Percentiles rank a stretch among this genome's conserved stretches.
phyloP scores from a whole-genome alignment of 2,797 vertebrate species.

The Pangasius djambal region DNA sequence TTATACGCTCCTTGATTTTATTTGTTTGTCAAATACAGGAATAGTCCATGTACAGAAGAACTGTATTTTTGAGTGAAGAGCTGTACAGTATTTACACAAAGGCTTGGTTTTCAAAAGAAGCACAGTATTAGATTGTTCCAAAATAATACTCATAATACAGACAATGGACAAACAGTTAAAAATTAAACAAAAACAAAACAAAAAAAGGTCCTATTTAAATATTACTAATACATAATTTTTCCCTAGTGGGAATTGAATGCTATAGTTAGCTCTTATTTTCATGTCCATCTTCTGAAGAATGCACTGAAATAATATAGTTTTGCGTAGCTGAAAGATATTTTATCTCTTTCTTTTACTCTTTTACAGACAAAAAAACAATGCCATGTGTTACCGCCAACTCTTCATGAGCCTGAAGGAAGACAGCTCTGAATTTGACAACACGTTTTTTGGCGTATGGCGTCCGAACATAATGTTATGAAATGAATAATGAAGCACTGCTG shows the following conservation, averaged over 20 bases:
- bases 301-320: conserved; percentile 80
- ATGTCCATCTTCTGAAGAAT: conserved; percentile 75
- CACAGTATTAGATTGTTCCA: conserved; percentile 80
- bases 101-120: conserved; percentile 75
- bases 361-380: conserved; percentile 64
- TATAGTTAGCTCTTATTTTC: conserved; percentile 66
- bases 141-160: conserved; percentile 84
- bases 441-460: conserved; percentile 71
- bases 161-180: conserved; percentile 84
- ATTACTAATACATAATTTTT: conserved; percentile 81
- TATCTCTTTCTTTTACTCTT: conserved; percentile 49
- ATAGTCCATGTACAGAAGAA: conserved; percentile 83
- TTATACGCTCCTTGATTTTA: conserved; percentile 79
- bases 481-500: conserved; percentile 75
- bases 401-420: conserved; percentile 72
- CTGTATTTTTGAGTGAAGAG: conserved; percentile 81
- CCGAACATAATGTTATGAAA: conserved; percentile 72
- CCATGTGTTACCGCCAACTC: conserved; percentile 69
- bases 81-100: conserved; percentile 85
- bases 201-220: conserved; percentile 83
- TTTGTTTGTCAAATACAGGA: conserved; percentile 86
- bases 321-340: conserved; percentile 75
- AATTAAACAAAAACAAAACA: conserved; percentile 77
- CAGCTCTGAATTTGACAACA: conserved; percentile 74
- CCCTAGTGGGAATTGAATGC: conserved; percentile 72